Evolutionary conservation across 1,140 invertebrate species (phyloP).

Genomic region (Calephelis nemesis): DNA sequence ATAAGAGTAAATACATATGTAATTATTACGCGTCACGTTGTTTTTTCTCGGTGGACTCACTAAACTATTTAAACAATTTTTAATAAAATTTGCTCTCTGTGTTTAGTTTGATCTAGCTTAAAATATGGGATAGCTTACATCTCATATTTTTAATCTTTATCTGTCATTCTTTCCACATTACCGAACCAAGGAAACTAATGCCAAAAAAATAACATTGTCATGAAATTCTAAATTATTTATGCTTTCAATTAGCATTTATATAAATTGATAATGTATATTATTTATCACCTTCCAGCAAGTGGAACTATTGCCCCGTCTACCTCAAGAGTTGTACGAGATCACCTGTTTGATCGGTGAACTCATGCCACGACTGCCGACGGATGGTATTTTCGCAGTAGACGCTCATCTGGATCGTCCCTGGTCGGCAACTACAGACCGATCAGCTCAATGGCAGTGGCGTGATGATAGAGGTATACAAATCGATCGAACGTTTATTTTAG

Average conservation of each 20-base stretch:
- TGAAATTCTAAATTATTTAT: too few species aligned
- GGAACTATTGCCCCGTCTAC: conserved; percentile 92
- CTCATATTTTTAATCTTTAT: too few species aligned
- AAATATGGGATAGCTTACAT: too few species aligned
- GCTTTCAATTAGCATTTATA: not conserved
- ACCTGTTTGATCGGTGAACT: conserved; percentile 97
- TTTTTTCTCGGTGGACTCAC: too few species aligned
- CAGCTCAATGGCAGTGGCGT: conserved; percentile 97
- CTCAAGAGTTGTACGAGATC: conserved; percentile 97
- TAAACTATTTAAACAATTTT: too few species aligned
- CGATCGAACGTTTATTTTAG: too few species aligned
- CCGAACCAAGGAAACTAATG: too few species aligned
- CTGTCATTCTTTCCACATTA: too few species aligned
- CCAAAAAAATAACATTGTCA: not conserved
- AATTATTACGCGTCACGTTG: too few species aligned
- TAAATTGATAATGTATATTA: not conserved
- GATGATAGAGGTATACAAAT: conserved; percentile 89
- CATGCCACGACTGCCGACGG: conserved; percentile 95
- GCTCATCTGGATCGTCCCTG: conserved; percentile 88
- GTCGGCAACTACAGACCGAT: conserved; percentile 87
- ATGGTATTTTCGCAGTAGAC: conserved; percentile 97
- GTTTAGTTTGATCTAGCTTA: too few species aligned
- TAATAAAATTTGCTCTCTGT: too few species aligned
- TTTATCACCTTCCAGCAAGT: conserved; percentile 78
- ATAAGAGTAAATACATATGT: too few species aligned